These are phyloP conservation scores for Eristalis pertinax DNA, from an alignment of 2,888 invertebrate species.

Conservation along the genomic window DNA sequence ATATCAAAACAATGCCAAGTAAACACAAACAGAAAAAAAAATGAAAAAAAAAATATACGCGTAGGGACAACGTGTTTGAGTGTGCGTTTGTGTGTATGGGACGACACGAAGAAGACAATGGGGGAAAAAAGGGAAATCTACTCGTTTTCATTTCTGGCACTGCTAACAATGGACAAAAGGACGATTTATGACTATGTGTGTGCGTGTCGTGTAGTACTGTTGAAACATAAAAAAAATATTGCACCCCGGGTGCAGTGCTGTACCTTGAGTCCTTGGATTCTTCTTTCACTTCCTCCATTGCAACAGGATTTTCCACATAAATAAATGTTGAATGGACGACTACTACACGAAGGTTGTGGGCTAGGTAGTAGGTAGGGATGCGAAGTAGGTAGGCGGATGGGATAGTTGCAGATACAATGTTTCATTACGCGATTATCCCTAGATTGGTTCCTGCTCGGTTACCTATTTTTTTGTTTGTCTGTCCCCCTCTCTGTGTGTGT, in stretches of 20 bases:
- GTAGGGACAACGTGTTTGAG: too few relatives aligned
- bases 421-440: constrained; percentile 71
- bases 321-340: constrained; percentile 26
- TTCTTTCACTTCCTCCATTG: constrained; percentile 24
- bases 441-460: constrained; percentile 68
- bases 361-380: neutral
- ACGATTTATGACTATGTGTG: constrained; percentile 62
- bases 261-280: neutral
- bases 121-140: constrained; percentile 33
- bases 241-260: constrained; percentile 58
- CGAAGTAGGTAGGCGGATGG: constrained; percentile 29
- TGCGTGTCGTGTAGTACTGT: neutral
- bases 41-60: neutral
- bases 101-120: constrained; percentile 7
- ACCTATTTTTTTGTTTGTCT: constrained; percentile 37
- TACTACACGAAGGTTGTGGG: neutral
- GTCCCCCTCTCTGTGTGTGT: too few relatives aligned
- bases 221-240: constrained; percentile 55
- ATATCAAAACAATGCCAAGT: constrained; percentile 55
- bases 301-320: constrained; percentile 60
- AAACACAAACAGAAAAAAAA: neutral
- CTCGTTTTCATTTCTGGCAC: constrained; percentile 8
- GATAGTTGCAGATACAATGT: constrained; percentile 70
- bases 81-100: neutral
- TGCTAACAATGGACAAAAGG: constrained; percentile 66